Evolutionary conservation across 2,888 invertebrate species (phyloP).

Genomic region (Diarsia brunnea): DNA sequence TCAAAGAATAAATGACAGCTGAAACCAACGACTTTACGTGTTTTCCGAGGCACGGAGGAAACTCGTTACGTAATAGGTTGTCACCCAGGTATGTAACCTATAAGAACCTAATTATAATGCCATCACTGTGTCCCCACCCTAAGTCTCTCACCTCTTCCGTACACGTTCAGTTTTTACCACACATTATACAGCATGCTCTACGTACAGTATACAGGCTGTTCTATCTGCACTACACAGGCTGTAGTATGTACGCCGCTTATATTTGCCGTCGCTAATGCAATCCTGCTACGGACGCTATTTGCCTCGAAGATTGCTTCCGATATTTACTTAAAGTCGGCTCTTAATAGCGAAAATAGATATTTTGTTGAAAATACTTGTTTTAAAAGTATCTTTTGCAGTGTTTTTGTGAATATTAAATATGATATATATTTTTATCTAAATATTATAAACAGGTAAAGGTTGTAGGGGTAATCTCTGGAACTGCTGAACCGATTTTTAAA

Average conservation of each 20-base stretch:
- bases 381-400: neutral
- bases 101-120: no score
- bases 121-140: constrained; percentile 39
- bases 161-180: constrained; percentile 71
- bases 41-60: no score
- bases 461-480: no score
- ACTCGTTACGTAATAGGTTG: no score
- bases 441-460: no score
- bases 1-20: no score
- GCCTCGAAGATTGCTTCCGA: constrained; percentile 72
- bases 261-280: constrained; percentile 72
- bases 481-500: no score
- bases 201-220: constrained; percentile 44
- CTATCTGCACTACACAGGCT: constrained; percentile 22
- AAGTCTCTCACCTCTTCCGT: constrained; percentile 63
- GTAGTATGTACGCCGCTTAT: constrained; percentile 48
- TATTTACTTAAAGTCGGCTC: constrained; percentile 63
- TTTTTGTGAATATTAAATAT: constrained; percentile 1
- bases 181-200: constrained; percentile 26
- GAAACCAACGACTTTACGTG: no score
- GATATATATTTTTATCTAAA: neutral
- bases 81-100: no score
- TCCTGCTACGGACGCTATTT: constrained; percentile 73
- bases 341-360: constrained; percentile 47
- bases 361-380: constrained; percentile 20